Evolutionary conservation across 30 jellyfish, hydroid and myxozoan species (phyloP).

Genomic region (Hydractinia symbiolongicarpus): DNA sequence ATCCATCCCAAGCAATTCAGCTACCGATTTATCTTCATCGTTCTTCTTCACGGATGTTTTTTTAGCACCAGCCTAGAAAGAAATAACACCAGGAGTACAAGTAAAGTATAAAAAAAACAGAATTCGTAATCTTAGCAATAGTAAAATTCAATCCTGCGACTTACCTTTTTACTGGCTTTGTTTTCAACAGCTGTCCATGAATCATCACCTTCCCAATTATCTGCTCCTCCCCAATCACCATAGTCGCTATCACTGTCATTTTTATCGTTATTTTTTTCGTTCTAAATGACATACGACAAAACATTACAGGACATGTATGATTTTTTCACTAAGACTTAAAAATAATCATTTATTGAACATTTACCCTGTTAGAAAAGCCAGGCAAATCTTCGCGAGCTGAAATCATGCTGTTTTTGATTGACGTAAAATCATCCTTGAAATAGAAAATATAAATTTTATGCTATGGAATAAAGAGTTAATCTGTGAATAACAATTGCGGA

Average conservation of each 20-base stretch:
- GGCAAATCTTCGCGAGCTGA: too few relatives aligned
- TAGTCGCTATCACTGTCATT: conserved; percentile 83
- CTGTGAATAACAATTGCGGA: too few relatives aligned
- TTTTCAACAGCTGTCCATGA: too few relatives aligned
- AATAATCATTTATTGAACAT: too few relatives aligned
- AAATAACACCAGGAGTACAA: not conserved
- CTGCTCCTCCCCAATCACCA: conserved; percentile 78
- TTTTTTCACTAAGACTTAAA: too few relatives aligned
- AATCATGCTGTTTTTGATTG: not conserved
- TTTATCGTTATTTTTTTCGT: conserved; percentile 29
- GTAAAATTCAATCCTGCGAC: too few relatives aligned
- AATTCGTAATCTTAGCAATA: too few relatives aligned
- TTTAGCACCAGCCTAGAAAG: not conserved
- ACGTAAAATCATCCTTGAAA: too few relatives aligned
- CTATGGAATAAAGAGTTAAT: too few relatives aligned
- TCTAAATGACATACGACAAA: conserved; percentile 19
- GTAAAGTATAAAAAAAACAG: not conserved
- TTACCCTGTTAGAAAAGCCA: too few relatives aligned
- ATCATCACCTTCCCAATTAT: not conserved
- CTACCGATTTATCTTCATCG: not conserved
- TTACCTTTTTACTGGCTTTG: too few relatives aligned
- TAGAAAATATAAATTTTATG: too few relatives aligned
- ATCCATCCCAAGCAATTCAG: conserved; percentile 26
- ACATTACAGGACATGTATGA: not conserved
- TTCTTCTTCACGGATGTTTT: not conserved